A percentile compares a stretch with the other conserved stretches of the same genome.
phyloP scores from a whole-genome alignment of 2,113 vertebrate genomes.

The Nanorana parkeri region DNA sequence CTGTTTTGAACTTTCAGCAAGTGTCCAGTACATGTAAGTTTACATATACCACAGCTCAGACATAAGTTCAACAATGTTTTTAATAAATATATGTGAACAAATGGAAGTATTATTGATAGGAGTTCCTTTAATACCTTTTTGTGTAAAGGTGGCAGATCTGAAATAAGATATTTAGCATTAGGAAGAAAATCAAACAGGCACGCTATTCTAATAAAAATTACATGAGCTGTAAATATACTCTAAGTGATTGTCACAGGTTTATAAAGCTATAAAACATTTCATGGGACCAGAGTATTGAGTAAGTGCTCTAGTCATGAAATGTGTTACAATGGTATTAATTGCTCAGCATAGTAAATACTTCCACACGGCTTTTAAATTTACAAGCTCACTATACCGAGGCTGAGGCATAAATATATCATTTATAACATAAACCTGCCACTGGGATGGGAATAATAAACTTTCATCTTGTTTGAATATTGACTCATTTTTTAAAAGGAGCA shows the following conservation, averaged over 20 bases:
- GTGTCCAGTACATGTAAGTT: too few relatives aligned
- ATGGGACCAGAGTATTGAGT: conserved; percentile 12
- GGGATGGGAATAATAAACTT: neutral
- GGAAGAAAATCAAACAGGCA: neutral
- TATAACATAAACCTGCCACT: conserved; percentile 16
- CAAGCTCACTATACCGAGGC: neutral
- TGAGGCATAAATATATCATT: conserved; percentile 16
- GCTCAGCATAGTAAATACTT: conserved; percentile 1
- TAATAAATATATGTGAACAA: too few relatives aligned
- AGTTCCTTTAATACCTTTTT: too few relatives aligned
- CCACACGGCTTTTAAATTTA: conserved; percentile 13
- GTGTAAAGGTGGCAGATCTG: too few relatives aligned
- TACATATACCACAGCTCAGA: too few relatives aligned
- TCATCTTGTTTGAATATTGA: neutral
- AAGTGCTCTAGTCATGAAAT: neutral
- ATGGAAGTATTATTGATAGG: too few relatives aligned
- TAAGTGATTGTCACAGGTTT: neutral
- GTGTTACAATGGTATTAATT: conserved; percentile 15
- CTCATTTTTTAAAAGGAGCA: neutral
- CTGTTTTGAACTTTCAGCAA: too few relatives aligned
- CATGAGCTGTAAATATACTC: neutral
- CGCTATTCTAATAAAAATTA: neutral
- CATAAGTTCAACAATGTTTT: too few relatives aligned
- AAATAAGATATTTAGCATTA: neutral
- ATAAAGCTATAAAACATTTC: conserved; percentile 29